Conservation (phyloP, 2,888 invertebrate species). For the Saturnia japonica region DNA sequence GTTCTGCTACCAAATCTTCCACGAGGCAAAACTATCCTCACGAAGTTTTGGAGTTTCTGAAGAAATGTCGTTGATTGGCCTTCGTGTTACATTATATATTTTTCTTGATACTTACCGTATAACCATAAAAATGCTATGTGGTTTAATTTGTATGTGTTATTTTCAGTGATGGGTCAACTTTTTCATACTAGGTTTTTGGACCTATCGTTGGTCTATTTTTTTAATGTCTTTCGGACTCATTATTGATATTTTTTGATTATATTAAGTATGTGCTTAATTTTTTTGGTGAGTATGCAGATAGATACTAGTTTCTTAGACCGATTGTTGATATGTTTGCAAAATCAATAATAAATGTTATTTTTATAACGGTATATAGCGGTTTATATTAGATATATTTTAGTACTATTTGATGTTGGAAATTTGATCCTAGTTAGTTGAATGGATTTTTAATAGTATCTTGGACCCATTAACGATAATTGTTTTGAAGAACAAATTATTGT, state of each 20-base stretch:
- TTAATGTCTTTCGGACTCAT: too few species aligned
- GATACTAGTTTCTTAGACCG: neutral
- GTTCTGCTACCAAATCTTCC: slow-evolving; percentile 57
- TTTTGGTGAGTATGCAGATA: too few species aligned
- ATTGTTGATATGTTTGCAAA: neutral
- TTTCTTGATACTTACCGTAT: neutral
- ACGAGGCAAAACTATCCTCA: slow-evolving; percentile 58
- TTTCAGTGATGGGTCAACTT: neutral
- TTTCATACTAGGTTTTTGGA: neutral
- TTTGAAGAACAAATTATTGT: neutral
- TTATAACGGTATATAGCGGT: neutral
- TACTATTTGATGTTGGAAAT: neutral
- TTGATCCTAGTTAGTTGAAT: neutral
- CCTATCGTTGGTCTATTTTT: neutral
- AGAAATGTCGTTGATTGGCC: slow-evolving; percentile 63
- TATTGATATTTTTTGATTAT: too few species aligned
- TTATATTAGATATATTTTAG: neutral
- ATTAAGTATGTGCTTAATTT: too few species aligned
- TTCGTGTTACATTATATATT: neutral
- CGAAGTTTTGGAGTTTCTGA: slow-evolving; percentile 69
- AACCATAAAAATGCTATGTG: neutral
- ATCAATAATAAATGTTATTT: neutral
- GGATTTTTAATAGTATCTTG: neutral
- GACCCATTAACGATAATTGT: neutral
- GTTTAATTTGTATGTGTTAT: neutral